Evolutionary conservation across 1,140 invertebrate genomes (phyloP).

Genomic region (Calycopis cecrops): DNA sequence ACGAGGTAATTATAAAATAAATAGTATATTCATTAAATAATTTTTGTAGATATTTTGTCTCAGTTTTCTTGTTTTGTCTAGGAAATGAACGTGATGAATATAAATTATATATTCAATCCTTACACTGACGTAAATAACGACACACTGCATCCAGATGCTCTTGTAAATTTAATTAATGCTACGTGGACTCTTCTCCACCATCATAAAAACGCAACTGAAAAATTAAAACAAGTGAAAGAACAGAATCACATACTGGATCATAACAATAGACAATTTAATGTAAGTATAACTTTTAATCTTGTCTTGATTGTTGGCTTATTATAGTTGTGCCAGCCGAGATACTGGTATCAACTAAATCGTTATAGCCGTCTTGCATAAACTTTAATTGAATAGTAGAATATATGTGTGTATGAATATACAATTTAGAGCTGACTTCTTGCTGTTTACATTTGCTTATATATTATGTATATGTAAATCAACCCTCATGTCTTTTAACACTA

Average conservation of each 20-base stretch:
- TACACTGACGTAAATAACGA: conserved; percentile 45
- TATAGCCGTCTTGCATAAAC: no score
- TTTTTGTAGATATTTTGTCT: conserved; percentile 16
- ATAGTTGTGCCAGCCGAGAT: no score
- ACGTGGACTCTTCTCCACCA: conserved; percentile 51
- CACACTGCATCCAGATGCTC: conserved; percentile 38
- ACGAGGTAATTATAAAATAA: conserved; percentile 42
- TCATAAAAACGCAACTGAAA: conserved; percentile 47
- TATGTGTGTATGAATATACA: no score
- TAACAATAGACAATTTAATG: conserved; percentile 53
- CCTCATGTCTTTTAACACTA: no score
- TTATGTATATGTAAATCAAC: no score
- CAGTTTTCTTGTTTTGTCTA: conserved; percentile 27
- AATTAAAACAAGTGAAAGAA: conserved; percentile 41
- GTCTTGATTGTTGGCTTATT: no score
- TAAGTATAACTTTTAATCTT: conserved; percentile 26
- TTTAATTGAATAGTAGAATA: no score
- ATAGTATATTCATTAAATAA: no score
- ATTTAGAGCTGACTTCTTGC: no score
- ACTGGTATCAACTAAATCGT: no score
- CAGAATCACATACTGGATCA: conserved; percentile 53
- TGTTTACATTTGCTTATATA: no score
- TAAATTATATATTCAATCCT: conserved; percentile 59
- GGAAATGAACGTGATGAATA: conserved; percentile 55
- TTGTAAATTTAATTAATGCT: conserved; percentile 54